Conservation (phyloP, 92 coral and sea anemone species). For the Nematostella vectensis region DNA sequence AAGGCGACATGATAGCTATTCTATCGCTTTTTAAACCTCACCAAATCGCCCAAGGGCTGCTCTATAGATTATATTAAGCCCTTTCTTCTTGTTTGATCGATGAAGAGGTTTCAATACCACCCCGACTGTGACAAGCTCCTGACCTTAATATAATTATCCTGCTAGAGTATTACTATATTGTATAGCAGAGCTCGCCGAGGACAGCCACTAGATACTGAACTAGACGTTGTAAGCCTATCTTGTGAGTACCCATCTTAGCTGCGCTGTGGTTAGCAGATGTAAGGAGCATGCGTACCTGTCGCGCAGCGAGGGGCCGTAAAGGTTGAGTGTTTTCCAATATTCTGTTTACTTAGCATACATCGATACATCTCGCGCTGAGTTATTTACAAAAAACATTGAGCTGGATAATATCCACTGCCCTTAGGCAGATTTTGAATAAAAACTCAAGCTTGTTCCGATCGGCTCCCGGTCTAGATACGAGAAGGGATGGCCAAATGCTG, state of each 20-base stretch:
- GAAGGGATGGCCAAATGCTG: too few relatives aligned
- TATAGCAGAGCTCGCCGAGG: too few relatives aligned
- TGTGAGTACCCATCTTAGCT: too few relatives aligned
- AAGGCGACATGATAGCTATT: background rate
- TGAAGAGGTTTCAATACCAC: background rate
- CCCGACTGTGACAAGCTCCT: background rate
- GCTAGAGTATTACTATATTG: too few relatives aligned
- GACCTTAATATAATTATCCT: slow-evolving; percentile 1
- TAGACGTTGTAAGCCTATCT: too few relatives aligned
- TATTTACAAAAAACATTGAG: background rate
- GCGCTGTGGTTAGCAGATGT: background rate
- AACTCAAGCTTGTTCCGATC: too few relatives aligned
- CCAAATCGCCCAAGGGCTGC: background rate
- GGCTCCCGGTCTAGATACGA: too few relatives aligned
- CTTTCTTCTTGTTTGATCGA: background rate
- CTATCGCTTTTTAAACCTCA: background rate
- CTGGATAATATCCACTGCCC: too few relatives aligned
- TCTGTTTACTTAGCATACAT: background rate
- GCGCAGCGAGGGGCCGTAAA: background rate
- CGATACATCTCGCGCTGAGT: background rate
- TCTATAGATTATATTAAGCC: background rate
- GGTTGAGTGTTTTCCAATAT: background rate
- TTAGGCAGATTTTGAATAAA: too few relatives aligned
- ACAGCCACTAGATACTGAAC: too few relatives aligned
- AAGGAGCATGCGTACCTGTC: background rate